Evolutionary conservation across 2,113 vertebrate genomes (phyloP).

Genomic region (Sylvietta virens): DNA sequence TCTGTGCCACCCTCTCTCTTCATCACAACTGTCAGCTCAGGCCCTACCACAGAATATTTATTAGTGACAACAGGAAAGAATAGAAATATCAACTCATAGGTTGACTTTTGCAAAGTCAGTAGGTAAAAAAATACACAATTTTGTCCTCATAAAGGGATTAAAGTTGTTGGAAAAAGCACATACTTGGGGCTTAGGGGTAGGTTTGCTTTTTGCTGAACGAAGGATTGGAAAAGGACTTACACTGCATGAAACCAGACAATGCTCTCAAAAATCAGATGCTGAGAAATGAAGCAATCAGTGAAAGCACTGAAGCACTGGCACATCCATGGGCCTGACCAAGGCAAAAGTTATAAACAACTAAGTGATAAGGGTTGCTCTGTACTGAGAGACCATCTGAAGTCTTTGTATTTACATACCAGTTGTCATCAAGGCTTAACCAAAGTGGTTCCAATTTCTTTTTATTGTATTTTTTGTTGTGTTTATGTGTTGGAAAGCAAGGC

Average conservation of each 20-base stretch:
- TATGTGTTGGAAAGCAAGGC: neutral
- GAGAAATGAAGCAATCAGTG: neutral
- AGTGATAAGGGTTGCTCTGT: neutral
- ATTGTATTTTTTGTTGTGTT: neutral
- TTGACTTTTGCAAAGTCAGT: neutral
- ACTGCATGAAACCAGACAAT: neutral
- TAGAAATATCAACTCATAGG: neutral
- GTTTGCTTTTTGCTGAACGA: neutral
- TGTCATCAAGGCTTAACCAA: neutral
- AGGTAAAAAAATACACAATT: neutral
- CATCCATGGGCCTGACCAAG: neutral
- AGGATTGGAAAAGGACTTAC: neutral
- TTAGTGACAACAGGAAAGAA: neutral
- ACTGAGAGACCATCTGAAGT: neutral
- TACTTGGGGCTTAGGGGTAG: neutral
- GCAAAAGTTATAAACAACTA: neutral
- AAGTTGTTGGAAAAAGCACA: neutral
- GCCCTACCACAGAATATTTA: neutral
- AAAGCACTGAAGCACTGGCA: fast-evolving
- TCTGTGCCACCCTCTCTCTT: neutral
- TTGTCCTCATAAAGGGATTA: neutral
- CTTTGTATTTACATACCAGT: slow-evolving; percentile 4
- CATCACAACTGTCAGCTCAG: neutral
- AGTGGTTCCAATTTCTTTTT: neutral
- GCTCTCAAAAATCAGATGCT: neutral